phyloP scores from a whole-genome alignment of 1,140 invertebrate species.

The Orius insidiosus region DNA sequence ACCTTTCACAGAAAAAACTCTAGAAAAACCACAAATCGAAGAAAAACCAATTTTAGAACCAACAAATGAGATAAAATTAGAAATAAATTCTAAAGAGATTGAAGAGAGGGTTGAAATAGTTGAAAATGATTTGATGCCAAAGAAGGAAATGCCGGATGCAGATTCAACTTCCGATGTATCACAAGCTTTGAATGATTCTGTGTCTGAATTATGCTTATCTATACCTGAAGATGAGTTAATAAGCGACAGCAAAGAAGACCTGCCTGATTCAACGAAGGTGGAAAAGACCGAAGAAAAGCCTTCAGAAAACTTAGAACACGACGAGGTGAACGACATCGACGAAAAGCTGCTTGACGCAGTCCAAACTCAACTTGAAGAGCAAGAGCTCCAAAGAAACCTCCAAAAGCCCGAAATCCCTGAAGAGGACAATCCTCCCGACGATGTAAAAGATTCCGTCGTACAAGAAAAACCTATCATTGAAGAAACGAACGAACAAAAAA shows the following conservation, averaged over 20 bases:
- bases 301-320: too few relatives aligned
- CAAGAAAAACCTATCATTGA: not conserved
- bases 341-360: too few relatives aligned
- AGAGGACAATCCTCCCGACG: not conserved
- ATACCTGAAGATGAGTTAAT: not conserved
- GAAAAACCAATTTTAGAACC: not conserved
- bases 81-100: not conserved
- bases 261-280: constrained; percentile 3
- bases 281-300: not conserved
- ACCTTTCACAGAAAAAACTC: not conserved
- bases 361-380: too few relatives aligned
- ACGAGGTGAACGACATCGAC: too few relatives aligned
- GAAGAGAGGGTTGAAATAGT: not conserved
- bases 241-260: not conserved
- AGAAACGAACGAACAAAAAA: constrained; percentile 6
- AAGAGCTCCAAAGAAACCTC: too few relatives aligned
- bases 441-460: not conserved
- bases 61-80: not conserved
- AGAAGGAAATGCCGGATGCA: not conserved
- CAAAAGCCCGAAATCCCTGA: not conserved
- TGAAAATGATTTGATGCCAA: constrained; percentile 1
- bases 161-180: constrained; percentile 9
- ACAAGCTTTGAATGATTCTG: constrained; percentile 5
- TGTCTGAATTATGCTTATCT: constrained; percentile 4
- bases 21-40: not conserved